These are phyloP conservation scores for Spatulosminthurus flaviceps DNA, from an alignment of 2,888 invertebrate species.

Conservation along the genomic window DNA sequence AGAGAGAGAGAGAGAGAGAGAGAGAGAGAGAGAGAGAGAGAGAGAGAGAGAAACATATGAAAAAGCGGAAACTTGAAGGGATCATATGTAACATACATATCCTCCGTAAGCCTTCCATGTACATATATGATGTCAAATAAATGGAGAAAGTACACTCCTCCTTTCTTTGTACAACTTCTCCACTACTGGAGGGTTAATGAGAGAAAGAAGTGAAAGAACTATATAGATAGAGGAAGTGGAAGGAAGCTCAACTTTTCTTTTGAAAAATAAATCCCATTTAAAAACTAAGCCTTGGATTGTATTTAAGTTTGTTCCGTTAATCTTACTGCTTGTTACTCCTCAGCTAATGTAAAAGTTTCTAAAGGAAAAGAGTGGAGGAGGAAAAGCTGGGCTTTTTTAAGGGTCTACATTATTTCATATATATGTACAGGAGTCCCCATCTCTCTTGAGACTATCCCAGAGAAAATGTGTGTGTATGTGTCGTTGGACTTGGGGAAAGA, in stretches of 20 bases:
- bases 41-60: background rate
- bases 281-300: constrained; percentile 37
- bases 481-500: background rate
- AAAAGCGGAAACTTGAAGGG: background rate
- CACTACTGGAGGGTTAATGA: too few species aligned
- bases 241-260: constrained; percentile 27
- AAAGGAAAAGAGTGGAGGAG: background rate
- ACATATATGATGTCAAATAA: too few species aligned
- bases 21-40: background rate
- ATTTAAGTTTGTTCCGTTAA: constrained; percentile 37
- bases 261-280: constrained; percentile 45
- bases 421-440: too few species aligned
- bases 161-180: background rate
- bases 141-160: background rate
- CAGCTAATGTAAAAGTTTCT: constrained; percentile 44
- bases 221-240: background rate
- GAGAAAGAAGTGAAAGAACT: background rate
- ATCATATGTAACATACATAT: background rate
- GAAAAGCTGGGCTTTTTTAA: background rate
- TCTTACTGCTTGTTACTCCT: constrained; percentile 20
- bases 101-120: too few species aligned
- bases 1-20: background rate
- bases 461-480: too few species aligned
- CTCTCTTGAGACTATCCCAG: too few species aligned
- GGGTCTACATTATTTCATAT: background rate